A percentile compares a stretch with the other conserved stretches of the same genome.
phyloP scores from a whole-genome alignment of 1,140 invertebrate species.

The Schlechtendalia chinensis region DNA sequence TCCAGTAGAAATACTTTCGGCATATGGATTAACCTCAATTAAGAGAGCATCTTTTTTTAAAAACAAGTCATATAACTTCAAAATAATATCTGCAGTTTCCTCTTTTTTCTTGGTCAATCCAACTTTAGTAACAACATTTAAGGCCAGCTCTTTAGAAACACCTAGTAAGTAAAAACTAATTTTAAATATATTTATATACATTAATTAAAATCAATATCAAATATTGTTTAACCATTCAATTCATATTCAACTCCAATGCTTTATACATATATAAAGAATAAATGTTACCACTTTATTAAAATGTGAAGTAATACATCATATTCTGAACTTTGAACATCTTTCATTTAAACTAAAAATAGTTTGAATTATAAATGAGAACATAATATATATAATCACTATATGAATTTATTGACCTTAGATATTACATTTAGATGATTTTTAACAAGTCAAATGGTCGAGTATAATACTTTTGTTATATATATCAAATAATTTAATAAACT shows the following conservation, averaged over 20 bases:
- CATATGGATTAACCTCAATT: conserved; percentile 95
- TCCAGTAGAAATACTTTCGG: conserved; percentile 79
- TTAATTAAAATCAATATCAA: background rate
- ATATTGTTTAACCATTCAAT: too few relatives aligned
- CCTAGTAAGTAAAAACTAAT: conserved; percentile 54
- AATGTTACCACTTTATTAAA: background rate
- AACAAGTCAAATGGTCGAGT: background rate
- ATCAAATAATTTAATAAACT: background rate
- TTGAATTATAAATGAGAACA: background rate
- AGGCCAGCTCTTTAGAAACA: conserved; percentile 73
- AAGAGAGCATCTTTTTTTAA: conserved; percentile 87
- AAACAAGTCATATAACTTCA: conserved; percentile 87
- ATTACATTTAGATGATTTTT: background rate
- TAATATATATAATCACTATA: background rate
- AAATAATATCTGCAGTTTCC: conserved; percentile 76
- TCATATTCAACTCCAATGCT: too few relatives aligned
- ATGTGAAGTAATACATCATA: background rate
- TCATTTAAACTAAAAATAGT: background rate
- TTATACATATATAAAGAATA: too few relatives aligned
- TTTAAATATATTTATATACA: too few relatives aligned
- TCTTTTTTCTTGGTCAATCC: conserved; percentile 74
- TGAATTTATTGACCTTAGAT: background rate
- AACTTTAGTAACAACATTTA: conserved; percentile 73
- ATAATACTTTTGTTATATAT: background rate
- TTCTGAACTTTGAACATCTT: background rate